Evolutionary conservation across 2,888 invertebrate genomes (phyloP).

Genomic region (Reticulitermes lucifugus): DNA sequence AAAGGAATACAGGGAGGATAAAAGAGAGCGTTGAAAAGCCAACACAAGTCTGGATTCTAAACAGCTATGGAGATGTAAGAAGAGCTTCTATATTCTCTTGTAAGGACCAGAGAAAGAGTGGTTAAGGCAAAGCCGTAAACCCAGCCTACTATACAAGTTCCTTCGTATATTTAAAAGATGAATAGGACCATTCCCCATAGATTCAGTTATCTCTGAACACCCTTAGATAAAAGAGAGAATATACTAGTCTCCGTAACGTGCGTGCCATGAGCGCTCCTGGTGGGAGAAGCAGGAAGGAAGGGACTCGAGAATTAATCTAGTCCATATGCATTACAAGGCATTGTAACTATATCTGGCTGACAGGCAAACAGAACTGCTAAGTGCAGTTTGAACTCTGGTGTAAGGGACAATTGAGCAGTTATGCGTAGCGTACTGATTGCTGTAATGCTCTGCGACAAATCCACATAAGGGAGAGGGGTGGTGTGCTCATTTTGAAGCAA

Average conservation of each 20-base stretch:
- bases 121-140: slow-evolving; percentile 10
- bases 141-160: not conserved
- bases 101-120: not conserved
- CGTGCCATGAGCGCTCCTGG: not conserved
- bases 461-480: too few species aligned
- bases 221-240: slow-evolving; percentile 23
- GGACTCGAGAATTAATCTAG: not conserved
- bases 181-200: slow-evolving; percentile 34
- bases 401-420: too few species aligned
- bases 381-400: too few species aligned
- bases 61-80: slow-evolving; percentile 19
- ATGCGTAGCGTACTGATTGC: too few species aligned
- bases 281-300: not conserved
- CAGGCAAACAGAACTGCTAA: not conserved
- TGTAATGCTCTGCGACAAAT: too few species aligned
- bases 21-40: slow-evolving; percentile 12
- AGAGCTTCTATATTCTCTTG: slow-evolving; percentile 21
- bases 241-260: not conserved
- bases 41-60: slow-evolving; percentile 32
- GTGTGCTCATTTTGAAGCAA: too few species aligned
- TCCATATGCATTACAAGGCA: not conserved
- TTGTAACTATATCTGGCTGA: not conserved
- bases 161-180: slow-evolving; percentile 35
- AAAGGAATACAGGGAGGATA: not conserved
- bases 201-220: slow-evolving; percentile 29